These are phyloP conservation scores for Spongia lamella DNA, from an alignment of 37 sponge, comb jelly and placozoan species.

Conservation along the genomic window DNA sequence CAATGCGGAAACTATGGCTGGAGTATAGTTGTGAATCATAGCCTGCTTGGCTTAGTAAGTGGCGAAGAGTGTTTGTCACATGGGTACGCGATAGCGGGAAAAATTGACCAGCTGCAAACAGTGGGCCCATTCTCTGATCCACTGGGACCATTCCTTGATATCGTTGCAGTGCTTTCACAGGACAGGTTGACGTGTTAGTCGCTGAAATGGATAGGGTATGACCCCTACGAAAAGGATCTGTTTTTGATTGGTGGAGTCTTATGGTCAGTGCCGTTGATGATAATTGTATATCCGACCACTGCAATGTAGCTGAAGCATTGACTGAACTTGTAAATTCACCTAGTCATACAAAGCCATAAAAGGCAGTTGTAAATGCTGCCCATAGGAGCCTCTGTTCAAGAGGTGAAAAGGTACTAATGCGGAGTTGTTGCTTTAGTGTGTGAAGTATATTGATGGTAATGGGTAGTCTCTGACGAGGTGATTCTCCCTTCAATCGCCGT, in stretches of 20 bases:
- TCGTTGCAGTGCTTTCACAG: neutral
- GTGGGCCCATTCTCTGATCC: too few relatives aligned
- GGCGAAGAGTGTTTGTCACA: too few relatives aligned
- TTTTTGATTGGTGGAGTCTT: neutral
- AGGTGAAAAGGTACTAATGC: too few relatives aligned
- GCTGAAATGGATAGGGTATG: neutral
- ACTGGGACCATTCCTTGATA: neutral
- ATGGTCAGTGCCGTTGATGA: neutral
- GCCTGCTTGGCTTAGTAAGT: too few relatives aligned
- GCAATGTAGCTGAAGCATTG: neutral
- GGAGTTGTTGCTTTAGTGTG: too few relatives aligned
- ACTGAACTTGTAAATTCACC: slow-evolving; percentile 4
- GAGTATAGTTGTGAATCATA: too few relatives aligned
- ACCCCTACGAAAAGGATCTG: slow-evolving; percentile 2
- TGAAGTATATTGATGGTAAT: slow-evolving; percentile 1
- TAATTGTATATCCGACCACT: neutral
- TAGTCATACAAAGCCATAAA: slow-evolving; percentile 14
- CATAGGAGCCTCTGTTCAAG: neutral
- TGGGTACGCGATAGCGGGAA: too few relatives aligned
- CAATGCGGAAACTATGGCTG: too few relatives aligned
- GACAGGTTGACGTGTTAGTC: slow-evolving; percentile 1
- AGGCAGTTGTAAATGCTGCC: slow-evolving; percentile 14
- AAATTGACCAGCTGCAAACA: too few relatives aligned
- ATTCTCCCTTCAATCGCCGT: neutral
- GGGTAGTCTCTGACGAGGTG: neutral